phyloP scores from a whole-genome alignment of 2,888 invertebrate species.

The Nymphalis polychloros region DNA sequence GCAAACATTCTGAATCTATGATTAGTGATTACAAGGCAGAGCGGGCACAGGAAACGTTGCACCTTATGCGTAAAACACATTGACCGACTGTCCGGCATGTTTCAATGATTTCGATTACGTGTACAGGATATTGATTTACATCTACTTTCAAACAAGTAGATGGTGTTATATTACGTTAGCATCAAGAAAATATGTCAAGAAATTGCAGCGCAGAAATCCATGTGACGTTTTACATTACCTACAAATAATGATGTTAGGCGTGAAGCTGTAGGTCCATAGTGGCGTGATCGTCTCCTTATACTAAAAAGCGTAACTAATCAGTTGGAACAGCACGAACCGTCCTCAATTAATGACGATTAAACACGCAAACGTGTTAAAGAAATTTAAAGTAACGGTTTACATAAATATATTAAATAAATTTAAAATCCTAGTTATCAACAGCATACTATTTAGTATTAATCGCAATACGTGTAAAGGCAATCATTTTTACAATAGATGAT shows the following conservation, averaged over 20 bases:
- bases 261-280: slow-evolving; percentile 51
- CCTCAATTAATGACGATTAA: slow-evolving; percentile 52
- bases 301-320: slow-evolving; percentile 53
- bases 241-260: slow-evolving; percentile 26
- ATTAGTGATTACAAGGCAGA: slow-evolving; percentile 52
- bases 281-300: slow-evolving; percentile 45
- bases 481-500: too few relatives aligned
- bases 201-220: background rate
- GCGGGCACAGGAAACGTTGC: slow-evolving; percentile 48
- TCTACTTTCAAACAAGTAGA: slow-evolving; percentile 35
- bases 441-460: background rate
- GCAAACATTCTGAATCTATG: slow-evolving; percentile 57
- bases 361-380: slow-evolving; percentile 51
- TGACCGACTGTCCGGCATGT: slow-evolving; percentile 47
- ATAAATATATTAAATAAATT: slow-evolving; percentile 9
- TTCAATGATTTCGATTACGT: slow-evolving; percentile 43
- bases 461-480: background rate
- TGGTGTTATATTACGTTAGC: slow-evolving; percentile 50
- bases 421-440: background rate
- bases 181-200: slow-evolving; percentile 5
- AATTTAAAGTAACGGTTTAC: slow-evolving; percentile 39
- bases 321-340: slow-evolving; percentile 54
- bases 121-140: slow-evolving; percentile 45
- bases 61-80: slow-evolving; percentile 42
- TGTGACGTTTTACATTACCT: slow-evolving; percentile 7